These are phyloP conservation scores for Leptinotarsa undecemlineata DNA, from an alignment of 1,140 invertebrate species.

Conservation along the genomic window DNA sequence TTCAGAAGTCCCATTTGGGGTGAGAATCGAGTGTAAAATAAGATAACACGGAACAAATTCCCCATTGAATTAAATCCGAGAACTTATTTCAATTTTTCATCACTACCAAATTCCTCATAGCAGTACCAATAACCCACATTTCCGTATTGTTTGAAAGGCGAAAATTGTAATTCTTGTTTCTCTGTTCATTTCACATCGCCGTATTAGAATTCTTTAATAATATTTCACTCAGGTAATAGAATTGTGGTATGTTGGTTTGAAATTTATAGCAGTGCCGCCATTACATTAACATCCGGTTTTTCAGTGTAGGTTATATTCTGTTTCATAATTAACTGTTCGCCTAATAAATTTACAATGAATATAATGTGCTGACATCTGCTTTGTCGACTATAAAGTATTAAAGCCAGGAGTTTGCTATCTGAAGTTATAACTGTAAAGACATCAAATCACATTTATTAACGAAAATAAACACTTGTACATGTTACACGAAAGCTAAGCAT, in stretches of 20 bases:
- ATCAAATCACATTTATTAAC: no score
- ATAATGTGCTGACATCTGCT: no score
- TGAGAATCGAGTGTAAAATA: background rate
- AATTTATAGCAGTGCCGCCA: slow-evolving; percentile 11
- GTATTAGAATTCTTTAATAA: background rate
- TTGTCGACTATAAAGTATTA: no score
- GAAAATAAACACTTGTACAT: no score
- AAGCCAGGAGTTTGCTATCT: no score
- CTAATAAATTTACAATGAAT: no score
- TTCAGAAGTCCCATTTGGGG: background rate
- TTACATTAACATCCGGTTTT: slow-evolving; percentile 11
- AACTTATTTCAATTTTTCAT: slow-evolving; percentile 1
- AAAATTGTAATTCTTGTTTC: background rate
- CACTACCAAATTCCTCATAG: background rate
- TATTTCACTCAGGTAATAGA: slow-evolving; percentile 7
- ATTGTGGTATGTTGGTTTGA: slow-evolving; percentile 4
- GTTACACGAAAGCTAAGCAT: no score
- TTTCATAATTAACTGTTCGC: no score
- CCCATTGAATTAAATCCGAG: background rate
- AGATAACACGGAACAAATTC: background rate
- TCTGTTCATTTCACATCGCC: background rate
- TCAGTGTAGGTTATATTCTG: background rate
- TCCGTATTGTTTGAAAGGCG: background rate
- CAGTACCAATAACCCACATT: background rate
- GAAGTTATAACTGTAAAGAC: no score